Percentiles rank a stretch among this genome's conserved stretches.
Conservation (phyloP, 1,140 invertebrate species). For the Bombus confusus region DNA sequence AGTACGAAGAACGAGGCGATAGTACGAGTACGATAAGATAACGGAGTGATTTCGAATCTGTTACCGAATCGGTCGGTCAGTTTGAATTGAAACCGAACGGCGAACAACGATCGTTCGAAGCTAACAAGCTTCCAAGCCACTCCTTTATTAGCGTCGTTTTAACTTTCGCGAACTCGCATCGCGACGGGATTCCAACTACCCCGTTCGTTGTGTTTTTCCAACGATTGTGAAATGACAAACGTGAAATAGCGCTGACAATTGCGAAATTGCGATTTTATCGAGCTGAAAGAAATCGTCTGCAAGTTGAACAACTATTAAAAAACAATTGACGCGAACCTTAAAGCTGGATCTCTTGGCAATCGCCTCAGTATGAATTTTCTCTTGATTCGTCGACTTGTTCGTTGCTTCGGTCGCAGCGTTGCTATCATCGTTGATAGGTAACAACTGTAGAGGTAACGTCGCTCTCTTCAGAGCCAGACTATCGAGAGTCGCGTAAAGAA, state of each 20-base stretch:
- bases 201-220: neutral
- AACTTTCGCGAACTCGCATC: slow-evolving; percentile 32
- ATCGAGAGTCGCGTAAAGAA: slow-evolving; percentile 76
- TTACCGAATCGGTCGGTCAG: neutral
- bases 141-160: slow-evolving; percentile 38
- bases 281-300: neutral
- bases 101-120: slow-evolving; percentile 15
- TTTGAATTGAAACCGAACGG: slow-evolving; percentile 30
- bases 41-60: neutral
- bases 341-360: slow-evolving; percentile 1
- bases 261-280: neutral
- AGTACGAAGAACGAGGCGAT: neutral
- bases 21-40: neutral
- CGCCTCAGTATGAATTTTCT: neutral
- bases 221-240: neutral
- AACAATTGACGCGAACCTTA: slow-evolving; percentile 47
- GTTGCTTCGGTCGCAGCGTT: slow-evolving; percentile 34
- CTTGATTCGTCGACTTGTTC: slow-evolving; percentile 51
- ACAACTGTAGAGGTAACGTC: slow-evolving; percentile 73
- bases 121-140: slow-evolving; percentile 48
- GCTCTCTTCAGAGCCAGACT: slow-evolving; percentile 77
- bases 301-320: neutral
- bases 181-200: neutral
- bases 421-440: slow-evolving; percentile 66
- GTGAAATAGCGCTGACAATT: neutral